Conservation (phyloP, 2,797 vertebrate genomes). For the Chaenodraco wilsoni region DNA sequence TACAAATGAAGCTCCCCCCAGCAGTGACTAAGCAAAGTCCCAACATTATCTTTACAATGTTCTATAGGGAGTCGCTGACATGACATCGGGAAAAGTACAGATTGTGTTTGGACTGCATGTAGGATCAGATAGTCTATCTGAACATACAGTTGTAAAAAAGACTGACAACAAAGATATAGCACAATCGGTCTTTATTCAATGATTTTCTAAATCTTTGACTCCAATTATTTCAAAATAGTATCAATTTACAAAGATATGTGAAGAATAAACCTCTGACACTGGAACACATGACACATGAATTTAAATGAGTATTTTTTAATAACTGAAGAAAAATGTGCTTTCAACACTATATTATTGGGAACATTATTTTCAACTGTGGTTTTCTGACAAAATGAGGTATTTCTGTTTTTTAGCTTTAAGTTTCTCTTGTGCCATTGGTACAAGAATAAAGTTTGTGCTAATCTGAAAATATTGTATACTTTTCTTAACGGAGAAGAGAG, state of each 20-base stretch:
- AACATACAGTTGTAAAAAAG: neutral
- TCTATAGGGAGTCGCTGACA: constrained; percentile 22
- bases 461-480: constrained; percentile 13
- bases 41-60: constrained; percentile 49
- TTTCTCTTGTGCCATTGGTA: constrained; percentile 5
- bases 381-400: constrained; percentile 57
- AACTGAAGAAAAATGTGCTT: constrained; percentile 25
- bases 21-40: constrained; percentile 57
- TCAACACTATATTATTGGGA: constrained; percentile 38
- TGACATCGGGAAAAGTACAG: constrained; percentile 12
- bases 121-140: neutral
- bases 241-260: neutral
- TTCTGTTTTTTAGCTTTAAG: constrained; percentile 29
- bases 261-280: constrained; percentile 19
- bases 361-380: neutral
- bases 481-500: constrained; percentile 21
- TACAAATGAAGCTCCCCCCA: constrained; percentile 59
- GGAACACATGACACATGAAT: constrained; percentile 46
- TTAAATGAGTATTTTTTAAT: constrained; percentile 10
- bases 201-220: neutral
- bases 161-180: neutral
- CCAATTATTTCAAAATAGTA: constrained; percentile 3
- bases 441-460: constrained; percentile 13
- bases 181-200: constrained; percentile 53
- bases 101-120: constrained; percentile 4